These are phyloP conservation scores for Gonocerus acuteangulatus DNA, from an alignment of 2,888 invertebrate species.

Conservation along the genomic window DNA sequence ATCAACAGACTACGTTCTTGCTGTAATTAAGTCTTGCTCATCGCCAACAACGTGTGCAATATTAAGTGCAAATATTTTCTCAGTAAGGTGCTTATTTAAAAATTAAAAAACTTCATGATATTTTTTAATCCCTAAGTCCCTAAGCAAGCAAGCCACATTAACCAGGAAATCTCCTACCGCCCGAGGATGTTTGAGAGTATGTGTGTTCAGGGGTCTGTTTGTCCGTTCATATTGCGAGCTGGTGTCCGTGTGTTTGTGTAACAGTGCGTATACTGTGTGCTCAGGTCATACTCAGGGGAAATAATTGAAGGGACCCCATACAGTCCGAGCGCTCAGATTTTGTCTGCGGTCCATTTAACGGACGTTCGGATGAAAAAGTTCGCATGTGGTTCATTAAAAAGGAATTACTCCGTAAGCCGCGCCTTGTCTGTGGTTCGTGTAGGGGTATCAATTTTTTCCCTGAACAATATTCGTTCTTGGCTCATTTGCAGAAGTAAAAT, in stretches of 20 bases:
- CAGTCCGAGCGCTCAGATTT: neutral
- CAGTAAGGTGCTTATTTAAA: slow-evolving; percentile 13
- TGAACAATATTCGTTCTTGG: too few species aligned
- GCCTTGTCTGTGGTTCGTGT: too few species aligned
- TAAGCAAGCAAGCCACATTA: neutral
- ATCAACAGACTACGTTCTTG: too few species aligned
- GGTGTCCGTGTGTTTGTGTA: too few species aligned
- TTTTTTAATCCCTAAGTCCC: neutral
- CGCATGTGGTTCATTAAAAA: slow-evolving; percentile 15
- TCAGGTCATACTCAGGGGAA: neutral
- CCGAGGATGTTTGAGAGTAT: neutral
- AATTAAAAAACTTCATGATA: slow-evolving; percentile 20
- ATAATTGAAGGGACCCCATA: slow-evolving; percentile 1
- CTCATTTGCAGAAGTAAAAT: too few species aligned
- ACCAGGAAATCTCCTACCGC: neutral
- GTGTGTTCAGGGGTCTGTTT: slow-evolving; percentile 8
- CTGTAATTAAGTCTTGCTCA: too few species aligned
- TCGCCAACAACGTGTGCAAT: too few species aligned
- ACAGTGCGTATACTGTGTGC: neutral
- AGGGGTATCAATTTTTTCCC: too few species aligned
- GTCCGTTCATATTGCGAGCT: slow-evolving; percentile 1
- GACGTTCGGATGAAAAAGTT: neutral
- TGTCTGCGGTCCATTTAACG: neutral
- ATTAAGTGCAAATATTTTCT: slow-evolving; percentile 10
- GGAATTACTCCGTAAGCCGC: slow-evolving; percentile 1